These are phyloP conservation scores for Diphyllodes magnificus DNA, from an alignment of 2,113 vertebrate species.

Conservation along the genomic window DNA sequence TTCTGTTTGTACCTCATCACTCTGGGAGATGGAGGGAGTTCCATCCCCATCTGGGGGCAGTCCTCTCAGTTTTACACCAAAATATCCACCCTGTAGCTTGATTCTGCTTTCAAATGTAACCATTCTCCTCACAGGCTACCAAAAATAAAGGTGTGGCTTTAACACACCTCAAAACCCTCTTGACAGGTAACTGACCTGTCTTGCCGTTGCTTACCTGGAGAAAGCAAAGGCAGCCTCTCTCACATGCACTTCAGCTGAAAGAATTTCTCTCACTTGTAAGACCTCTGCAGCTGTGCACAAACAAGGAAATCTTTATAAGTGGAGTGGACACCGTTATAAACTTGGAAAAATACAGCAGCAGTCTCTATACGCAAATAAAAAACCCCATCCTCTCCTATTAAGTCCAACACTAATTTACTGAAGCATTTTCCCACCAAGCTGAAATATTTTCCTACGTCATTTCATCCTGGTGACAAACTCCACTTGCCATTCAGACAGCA, in stretches of 20 bases:
- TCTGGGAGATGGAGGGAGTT: neutral
- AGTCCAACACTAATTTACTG: neutral
- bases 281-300: neutral
- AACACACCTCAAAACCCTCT: neutral
- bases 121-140: neutral
- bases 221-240: neutral
- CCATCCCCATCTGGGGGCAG: rapidly evolving
- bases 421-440: neutral
- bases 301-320: slow-evolving; percentile 10
- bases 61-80: neutral
- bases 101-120: neutral
- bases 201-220: neutral
- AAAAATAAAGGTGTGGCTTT: neutral
- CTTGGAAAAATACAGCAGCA: neutral
- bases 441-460: neutral
- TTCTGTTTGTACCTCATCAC: neutral
- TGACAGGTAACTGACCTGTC: neutral
- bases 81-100: neutral
- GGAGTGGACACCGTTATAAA: neutral
- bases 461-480: neutral
- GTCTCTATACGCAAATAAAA: neutral
- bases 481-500: neutral
- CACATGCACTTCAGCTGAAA: neutral
- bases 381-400: neutral
- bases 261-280: neutral